Percentiles rank a stretch among this genome's conserved stretches.
phyloP scores from a whole-genome alignment of 2,888 invertebrate genomes.

The Linyphia triangularis region DNA sequence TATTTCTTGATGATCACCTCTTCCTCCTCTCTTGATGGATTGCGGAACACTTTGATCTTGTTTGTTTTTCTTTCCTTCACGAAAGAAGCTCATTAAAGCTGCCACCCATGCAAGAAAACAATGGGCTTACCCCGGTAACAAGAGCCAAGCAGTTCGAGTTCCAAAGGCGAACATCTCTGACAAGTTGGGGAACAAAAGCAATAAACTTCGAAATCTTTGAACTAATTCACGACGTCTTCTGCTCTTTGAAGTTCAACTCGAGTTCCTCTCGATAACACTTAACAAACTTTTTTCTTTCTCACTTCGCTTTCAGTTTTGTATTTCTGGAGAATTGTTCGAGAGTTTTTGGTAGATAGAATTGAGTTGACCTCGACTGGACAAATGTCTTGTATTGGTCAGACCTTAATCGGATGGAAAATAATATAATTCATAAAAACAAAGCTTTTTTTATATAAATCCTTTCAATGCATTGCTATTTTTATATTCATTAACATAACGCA shows the following conservation, averaged over 20 bases:
- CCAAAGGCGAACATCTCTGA: slow-evolving; percentile 13
- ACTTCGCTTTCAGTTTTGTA: not conserved
- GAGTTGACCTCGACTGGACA: too few species aligned
- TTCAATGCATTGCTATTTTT: too few species aligned
- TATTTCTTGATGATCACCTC: slow-evolving; percentile 46
- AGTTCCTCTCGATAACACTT: not conserved
- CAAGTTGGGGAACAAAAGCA: slow-evolving; percentile 47
- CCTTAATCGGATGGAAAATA: too few species aligned
- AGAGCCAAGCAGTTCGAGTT: not conserved
- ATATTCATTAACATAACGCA: too few species aligned
- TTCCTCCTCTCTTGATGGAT: slow-evolving; percentile 18
- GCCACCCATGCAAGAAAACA: slow-evolving; percentile 42
- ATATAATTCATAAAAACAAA: too few species aligned
- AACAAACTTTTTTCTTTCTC: not conserved
- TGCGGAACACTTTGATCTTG: not conserved
- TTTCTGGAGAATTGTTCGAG: not conserved
- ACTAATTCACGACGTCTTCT: slow-evolving; percentile 39
- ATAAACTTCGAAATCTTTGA: slow-evolving; percentile 36
- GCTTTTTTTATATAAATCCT: too few species aligned
- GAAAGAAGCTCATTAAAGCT: slow-evolving; percentile 47
- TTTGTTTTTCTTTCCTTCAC: not conserved
- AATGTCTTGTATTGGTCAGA: too few species aligned
- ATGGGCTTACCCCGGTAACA: not conserved
- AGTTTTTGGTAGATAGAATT: too few species aligned
- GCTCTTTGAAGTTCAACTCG: not conserved